A percentile compares a stretch with the other conserved stretches of the same genome.
Evolutionary conservation across 1,140 invertebrate species (phyloP).

Genomic region (Lasaia peninsularis): DNA sequence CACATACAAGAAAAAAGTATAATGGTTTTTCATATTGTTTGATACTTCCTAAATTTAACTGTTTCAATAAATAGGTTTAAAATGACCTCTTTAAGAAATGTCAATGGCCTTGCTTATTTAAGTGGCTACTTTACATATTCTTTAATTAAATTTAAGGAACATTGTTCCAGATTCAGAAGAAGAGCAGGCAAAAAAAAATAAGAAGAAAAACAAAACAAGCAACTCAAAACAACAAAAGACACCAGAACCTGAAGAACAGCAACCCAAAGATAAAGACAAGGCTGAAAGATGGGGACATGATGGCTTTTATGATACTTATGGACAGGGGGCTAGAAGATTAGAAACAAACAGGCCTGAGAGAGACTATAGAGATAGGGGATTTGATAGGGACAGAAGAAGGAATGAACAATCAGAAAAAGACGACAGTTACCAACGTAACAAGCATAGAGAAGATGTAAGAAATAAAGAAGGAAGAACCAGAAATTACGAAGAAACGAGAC

Average conservation of each 20-base stretch:
- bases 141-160: no score
- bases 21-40: no score
- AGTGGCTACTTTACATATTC: background rate
- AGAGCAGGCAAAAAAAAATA: slow-evolving; percentile 50
- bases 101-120: background rate
- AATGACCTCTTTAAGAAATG: no score
- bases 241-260: slow-evolving; percentile 27
- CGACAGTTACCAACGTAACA: slow-evolving; percentile 21
- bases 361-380: slow-evolving; percentile 20
- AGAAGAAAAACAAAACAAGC: slow-evolving; percentile 44
- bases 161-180: slow-evolving; percentile 44
- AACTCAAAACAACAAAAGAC: slow-evolving; percentile 36
- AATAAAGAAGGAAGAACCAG: background rate
- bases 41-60: no score
- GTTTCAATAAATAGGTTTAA: no score
- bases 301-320: slow-evolving; percentile 66
- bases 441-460: slow-evolving; percentile 9
- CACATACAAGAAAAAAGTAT: no score
- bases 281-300: slow-evolving; percentile 60
- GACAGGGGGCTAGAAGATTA: slow-evolving; percentile 42
- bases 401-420: slow-evolving; percentile 19
- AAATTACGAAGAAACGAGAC: slow-evolving; percentile 10
- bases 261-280: slow-evolving; percentile 35
- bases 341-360: slow-evolving; percentile 30
- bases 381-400: slow-evolving; percentile 21